These are phyloP conservation scores for Anguilla rostrata DNA, from an alignment of 2,113 vertebrate genomes.

Conservation along the genomic window DNA sequence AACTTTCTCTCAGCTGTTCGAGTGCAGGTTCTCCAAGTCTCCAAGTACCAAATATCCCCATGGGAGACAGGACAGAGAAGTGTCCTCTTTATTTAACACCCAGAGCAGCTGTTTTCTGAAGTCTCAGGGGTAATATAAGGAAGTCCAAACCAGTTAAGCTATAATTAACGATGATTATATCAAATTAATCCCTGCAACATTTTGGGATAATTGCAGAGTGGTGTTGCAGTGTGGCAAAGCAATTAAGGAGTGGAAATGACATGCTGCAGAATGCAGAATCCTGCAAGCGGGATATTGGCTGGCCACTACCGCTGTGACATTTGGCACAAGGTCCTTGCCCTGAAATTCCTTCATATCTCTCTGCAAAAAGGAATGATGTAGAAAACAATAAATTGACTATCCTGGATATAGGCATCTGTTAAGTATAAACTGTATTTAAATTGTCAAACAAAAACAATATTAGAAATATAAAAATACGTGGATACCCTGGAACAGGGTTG, in stretches of 20 bases:
- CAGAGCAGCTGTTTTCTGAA: slow-evolving; percentile 4
- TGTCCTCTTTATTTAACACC: not conserved
- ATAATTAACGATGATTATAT: slow-evolving; percentile 5
- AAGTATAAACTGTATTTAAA: not conserved
- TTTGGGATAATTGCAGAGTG: not conserved
- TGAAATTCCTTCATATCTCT: not conserved
- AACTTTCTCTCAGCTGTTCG: not conserved
- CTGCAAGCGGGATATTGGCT: not conserved
- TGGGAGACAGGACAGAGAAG: not conserved
- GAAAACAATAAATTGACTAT: not conserved
- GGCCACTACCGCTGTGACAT: not conserved
- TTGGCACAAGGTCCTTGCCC: not conserved
- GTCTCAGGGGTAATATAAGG: slow-evolving; percentile 10
- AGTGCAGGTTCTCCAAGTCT: not conserved
- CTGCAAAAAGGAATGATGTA: not conserved
- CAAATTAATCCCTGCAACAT: not conserved
- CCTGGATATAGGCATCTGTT: not conserved
- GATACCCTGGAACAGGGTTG: no score
- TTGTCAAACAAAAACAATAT: no score
- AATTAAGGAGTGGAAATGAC: not conserved
- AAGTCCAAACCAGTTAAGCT: slow-evolving; percentile 6
- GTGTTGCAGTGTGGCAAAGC: not conserved
- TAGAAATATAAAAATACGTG: no score
- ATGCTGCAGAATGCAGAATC: not conserved
- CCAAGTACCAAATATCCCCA: not conserved